Base-by-base conservation (phyloP, 2,113 vertebrate genomes). In the Mormyrus lacerda region DNA sequence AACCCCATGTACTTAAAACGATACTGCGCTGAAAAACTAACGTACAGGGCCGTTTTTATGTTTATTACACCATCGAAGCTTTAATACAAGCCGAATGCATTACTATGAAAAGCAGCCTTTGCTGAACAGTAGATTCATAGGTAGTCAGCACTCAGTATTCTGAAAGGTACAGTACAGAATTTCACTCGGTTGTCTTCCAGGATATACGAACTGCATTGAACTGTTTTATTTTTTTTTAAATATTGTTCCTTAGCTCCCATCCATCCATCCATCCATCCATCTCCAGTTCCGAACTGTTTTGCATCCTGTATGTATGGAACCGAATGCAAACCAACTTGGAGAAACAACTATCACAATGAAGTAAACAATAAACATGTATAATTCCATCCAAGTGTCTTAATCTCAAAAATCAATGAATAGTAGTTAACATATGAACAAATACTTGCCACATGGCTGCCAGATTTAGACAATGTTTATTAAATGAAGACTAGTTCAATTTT, bases 1-100 rank as follows among this genome's bases (percentile, higher is more conserved):
- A 83, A 24, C 85, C 50, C 85, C 50, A 4, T 51, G 21, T 27
- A 85, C 13, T 87, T 90, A 90, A 65, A 79, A 79, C 35, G 73
- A 76, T 76, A 76, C 31, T 15, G 69, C 87, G 44, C 58, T 87
- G 88, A 39, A 58, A 65, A 58, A 27, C 21, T 51, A 82, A 42
- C 31, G 31, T 88, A 7, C 31, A 79, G 76, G 73, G 4, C 5
- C 10, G 73, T 61, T 61, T 58, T 58, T 27, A 65, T 76, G 31
- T 39, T 31, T 76, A 39, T 39, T 87, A 24, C 55, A 39, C 53
- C 7, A 31, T 55, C 27, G 19, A 53, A 53, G 48, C n/a, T 15
- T 87, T 58, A 87, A 58, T 31, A 42, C 48, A 51, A 35, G 48
- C 7, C 27, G 8, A 31, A 31, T 55, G 50, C 55, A 53, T 55